Conservation (phyloP, 1,140 invertebrate species). For the Drosophila micromelanica region DNA sequence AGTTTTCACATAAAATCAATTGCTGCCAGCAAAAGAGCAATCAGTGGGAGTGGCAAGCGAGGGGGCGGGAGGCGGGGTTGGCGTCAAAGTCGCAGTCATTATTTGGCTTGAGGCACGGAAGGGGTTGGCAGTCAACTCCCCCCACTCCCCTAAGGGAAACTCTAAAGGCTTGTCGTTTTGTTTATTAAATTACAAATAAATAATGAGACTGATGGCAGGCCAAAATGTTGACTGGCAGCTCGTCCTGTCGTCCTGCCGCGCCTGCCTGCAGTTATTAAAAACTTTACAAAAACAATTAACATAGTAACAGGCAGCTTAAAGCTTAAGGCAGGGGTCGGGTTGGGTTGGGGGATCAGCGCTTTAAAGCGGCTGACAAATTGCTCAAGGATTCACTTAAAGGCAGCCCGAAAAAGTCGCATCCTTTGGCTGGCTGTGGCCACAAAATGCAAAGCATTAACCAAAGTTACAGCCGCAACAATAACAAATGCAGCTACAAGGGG, state of each 20-base stretch:
- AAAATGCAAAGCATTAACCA: slow-evolving; percentile 76
- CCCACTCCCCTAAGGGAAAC: neutral
- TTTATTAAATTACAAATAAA: slow-evolving; percentile 84
- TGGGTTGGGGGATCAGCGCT: neutral
- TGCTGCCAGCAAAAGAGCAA: slow-evolving; percentile 59
- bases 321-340: neutral
- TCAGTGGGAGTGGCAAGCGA: neutral
- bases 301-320: slow-evolving; percentile 42
- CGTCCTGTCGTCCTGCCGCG: slow-evolving; percentile 14
- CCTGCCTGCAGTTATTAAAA: slow-evolving; percentile 76
- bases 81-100: no score
- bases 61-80: neutral
- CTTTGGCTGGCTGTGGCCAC: slow-evolving; percentile 40
- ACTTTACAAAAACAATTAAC: slow-evolving; percentile 82
- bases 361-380: slow-evolving; percentile 77
- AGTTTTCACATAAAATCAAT: slow-evolving; percentile 82
- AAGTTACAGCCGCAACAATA: slow-evolving; percentile 74
- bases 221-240: slow-evolving; percentile 57
- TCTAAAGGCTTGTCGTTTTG: slow-evolving; percentile 38
- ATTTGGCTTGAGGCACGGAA: neutral
- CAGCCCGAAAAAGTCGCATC: neutral
- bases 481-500: slow-evolving; percentile 48
- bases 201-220: slow-evolving; percentile 79
- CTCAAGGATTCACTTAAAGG: slow-evolving; percentile 60
- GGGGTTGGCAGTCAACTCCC: slow-evolving; percentile 1